Conservation (phyloP, 2,113 vertebrate species). For the Pollimyrus isidori region DNA sequence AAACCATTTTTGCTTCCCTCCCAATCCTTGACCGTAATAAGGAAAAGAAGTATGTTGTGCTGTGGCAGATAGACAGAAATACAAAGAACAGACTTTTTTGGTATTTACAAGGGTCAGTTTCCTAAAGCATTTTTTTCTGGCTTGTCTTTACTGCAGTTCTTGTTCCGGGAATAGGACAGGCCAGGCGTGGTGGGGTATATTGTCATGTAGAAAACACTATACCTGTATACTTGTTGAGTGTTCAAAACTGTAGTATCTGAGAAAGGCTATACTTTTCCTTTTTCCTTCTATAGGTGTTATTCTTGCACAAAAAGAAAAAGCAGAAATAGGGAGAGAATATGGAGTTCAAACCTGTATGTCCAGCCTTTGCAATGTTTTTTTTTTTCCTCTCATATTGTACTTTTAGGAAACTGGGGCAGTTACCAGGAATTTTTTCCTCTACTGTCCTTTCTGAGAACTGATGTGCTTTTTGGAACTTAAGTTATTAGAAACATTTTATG, state of each 20-base stretch:
- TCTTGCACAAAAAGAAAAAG: constrained; percentile 36
- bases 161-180: constrained; percentile 37
- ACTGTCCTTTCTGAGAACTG: constrained; percentile 47
- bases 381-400: constrained; percentile 43
- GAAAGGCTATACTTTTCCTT: constrained; percentile 47
- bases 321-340: constrained; percentile 29
- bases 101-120: constrained; percentile 43
- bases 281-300: constrained; percentile 46
- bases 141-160: constrained; percentile 48
- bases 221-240: constrained; percentile 56
- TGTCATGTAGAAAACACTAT: constrained; percentile 55
- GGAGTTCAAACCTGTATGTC: constrained; percentile 41
- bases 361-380: constrained; percentile 49
- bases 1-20: constrained; percentile 27
- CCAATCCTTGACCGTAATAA: constrained; percentile 21
- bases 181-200: constrained; percentile 25
- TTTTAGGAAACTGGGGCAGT: constrained; percentile 31
- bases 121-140: constrained; percentile 25
- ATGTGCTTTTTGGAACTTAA: constrained; percentile 46
- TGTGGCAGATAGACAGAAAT: constrained; percentile 30
- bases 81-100: constrained; percentile 27
- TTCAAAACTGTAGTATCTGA: constrained; percentile 61
- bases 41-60: constrained; percentile 16
- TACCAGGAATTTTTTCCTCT: constrained; percentile 39
- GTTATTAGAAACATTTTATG: constrained; percentile 46